A percentile compares a stretch with the other conserved stretches of the same genome.
Evolutionary conservation across 2,113 vertebrate genomes (phyloP).

Genomic region (Python bivittatus): DNA sequence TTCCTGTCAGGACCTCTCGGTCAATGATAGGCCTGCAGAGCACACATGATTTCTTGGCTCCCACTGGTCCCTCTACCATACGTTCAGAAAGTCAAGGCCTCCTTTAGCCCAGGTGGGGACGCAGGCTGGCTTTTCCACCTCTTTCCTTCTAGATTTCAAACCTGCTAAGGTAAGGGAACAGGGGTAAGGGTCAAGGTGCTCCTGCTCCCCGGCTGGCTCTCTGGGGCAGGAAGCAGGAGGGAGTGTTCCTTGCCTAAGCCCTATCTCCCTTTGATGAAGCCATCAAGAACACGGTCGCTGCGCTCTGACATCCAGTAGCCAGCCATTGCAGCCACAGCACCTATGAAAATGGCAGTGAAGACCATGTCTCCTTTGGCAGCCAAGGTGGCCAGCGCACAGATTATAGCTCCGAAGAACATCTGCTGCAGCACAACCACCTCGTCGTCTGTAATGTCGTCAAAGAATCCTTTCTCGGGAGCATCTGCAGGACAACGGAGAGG

Average conservation of each 20-base stretch:
- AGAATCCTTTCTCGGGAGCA: constrained; percentile 88
- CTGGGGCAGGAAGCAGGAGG: neutral
- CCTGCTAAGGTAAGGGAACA: neutral
- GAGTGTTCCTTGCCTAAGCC: constrained; percentile 10
- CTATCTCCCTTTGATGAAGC: constrained; percentile 92
- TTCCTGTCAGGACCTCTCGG: neutral
- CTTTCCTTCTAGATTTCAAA: neutral
- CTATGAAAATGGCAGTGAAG: constrained; percentile 97
- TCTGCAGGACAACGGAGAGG: constrained; percentile 57
- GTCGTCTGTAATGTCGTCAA: constrained; percentile 93
- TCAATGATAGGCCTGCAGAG: neutral
- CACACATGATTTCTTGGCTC: too few species aligned
- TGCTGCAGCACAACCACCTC: constrained; percentile 97
- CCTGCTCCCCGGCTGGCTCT: constrained; percentile 6
- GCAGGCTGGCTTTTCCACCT: neutral
- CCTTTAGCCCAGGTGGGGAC: neutral
- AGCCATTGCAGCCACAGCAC: constrained; percentile 92
- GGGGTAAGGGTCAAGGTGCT: neutral
- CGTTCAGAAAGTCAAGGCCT: neutral
- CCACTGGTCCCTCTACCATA: neutral
- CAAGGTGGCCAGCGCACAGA: constrained; percentile 92
- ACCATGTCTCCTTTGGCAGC: constrained; percentile 98
- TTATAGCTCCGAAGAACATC: constrained; percentile 97
- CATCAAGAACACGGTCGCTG: constrained; percentile 91
- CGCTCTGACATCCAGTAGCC: constrained; percentile 98